Percentiles rank a stretch among this genome's conserved stretches.
phyloP scores from a whole-genome alignment of 1,140 invertebrate species.

The Leptopilina boulardi region DNA sequence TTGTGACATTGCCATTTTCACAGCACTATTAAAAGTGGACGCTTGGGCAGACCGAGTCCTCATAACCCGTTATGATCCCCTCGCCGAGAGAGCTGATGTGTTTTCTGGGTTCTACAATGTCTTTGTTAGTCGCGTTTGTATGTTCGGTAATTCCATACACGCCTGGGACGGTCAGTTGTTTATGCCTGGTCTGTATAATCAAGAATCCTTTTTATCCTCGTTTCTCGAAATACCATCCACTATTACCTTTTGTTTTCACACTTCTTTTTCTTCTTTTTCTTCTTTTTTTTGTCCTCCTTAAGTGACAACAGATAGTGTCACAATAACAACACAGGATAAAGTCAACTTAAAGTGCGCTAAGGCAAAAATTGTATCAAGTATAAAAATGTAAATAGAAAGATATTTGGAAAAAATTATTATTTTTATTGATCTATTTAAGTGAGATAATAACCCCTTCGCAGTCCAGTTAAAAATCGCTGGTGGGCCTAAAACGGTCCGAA shows the following conservation, averaged over 20 bases:
- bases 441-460: no score
- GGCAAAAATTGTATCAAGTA: no score
- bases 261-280: no score
- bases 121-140: conserved; percentile 63
- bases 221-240: background rate
- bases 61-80: conserved; percentile 67
- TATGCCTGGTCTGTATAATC: conserved; percentile 52
- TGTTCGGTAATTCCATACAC: conserved; percentile 40
- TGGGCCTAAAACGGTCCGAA: no score
- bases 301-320: no score
- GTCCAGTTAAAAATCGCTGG: no score
- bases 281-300: no score
- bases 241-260: background rate
- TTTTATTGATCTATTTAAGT: no score
- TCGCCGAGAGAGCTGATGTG: conserved; percentile 60
- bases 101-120: conserved; percentile 63
- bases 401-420: no score
- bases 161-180: conserved; percentile 51
- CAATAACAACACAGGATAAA: no score
- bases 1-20: conserved; percentile 62
- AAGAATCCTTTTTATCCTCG: conserved; percentile 50
- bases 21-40: conserved; percentile 68
- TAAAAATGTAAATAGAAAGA: no score
- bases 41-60: conserved; percentile 52
- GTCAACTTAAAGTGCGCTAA: no score